Conservation (phyloP, 1,140 invertebrate genomes). For the Trinorchestia longiramus region DNA sequence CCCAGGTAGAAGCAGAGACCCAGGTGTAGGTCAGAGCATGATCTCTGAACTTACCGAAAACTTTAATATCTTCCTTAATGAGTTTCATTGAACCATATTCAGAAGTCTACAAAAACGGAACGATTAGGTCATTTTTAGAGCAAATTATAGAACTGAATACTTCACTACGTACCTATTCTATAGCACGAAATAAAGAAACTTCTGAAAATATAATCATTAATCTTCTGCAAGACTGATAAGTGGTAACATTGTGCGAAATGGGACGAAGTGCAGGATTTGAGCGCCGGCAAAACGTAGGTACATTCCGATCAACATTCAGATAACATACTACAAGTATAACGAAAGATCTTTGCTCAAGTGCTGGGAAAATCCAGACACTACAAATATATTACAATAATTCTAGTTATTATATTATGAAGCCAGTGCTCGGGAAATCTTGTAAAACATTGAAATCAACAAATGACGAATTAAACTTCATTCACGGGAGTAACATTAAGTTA, state of each 20-base stretch:
- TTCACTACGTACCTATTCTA: neutral
- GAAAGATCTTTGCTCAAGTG: neutral
- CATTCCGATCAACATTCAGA: neutral
- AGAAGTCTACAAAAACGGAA: neutral
- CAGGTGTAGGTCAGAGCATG: neutral
- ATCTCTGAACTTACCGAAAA: neutral
- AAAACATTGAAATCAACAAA: neutral
- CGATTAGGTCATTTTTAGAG: neutral
- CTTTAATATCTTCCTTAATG: neutral
- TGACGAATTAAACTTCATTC: neutral
- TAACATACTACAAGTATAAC: neutral
- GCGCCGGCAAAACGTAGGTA: neutral
- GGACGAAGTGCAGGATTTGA: neutral
- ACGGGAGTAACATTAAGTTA: neutral
- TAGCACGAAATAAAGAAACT: neutral
- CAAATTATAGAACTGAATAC: neutral
- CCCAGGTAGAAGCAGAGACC: too few relatives aligned
- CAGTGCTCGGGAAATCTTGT: neutral
- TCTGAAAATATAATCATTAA: neutral
- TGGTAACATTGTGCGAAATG: neutral
- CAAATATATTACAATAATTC: neutral
- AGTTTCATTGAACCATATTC: neutral
- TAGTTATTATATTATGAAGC: neutral
- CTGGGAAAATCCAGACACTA: neutral
- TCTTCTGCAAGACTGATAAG: neutral